Base-by-base conservation (phyloP, 2,888 invertebrate genomes). In the Autographa pulchrina region DNA sequence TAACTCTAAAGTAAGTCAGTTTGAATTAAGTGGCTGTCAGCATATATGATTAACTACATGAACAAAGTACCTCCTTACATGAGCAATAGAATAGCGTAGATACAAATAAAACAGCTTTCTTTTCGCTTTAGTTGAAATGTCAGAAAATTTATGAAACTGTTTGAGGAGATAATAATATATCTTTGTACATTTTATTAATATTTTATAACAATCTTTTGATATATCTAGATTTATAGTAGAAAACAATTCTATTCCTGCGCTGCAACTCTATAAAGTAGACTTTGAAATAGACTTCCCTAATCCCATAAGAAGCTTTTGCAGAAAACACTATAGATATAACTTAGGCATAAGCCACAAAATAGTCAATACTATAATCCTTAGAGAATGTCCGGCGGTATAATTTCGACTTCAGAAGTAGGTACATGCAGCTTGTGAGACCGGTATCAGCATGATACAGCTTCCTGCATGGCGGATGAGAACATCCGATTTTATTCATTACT, bases 381-480 rank as follows among this genome's bases (percentile, higher is more conserved):
- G 85, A 86, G 78, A 77, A 83, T 78, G 68, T 78, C 70, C 72
- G 71, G 73, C 25, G 25, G 71, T 74, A 68, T 82, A 75, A 54
- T 83, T 81, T 78, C 83, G 80, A 75, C 78, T 85, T 75, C 81
- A 81, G 74, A 72, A 58, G 76, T 86, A 89, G 86, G 88, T 88
- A 91, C 91, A 92, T 92, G 92, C 92, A 89, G 91, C 92, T 92
- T 92, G 86, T 90, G 88, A 82, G 88, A 90, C 88, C 88, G 88
- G 92, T 92, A 92, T 91, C 91, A 94, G 96, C 96, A 96, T 96
- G 96, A 92, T 89, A 92, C 92, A 92, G 96, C 96, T 96, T 96
- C 90, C 92, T 95, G 96, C 96, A 96, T 96, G 96, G 95, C 94
- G 94, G 94, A 94, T 92, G 89, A 91, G 85, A 91, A 86, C 90